Conservation (phyloP, 30 jellyfish, hydroid and myxozoan genomes). For the Phacellophora camtschatica region DNA sequence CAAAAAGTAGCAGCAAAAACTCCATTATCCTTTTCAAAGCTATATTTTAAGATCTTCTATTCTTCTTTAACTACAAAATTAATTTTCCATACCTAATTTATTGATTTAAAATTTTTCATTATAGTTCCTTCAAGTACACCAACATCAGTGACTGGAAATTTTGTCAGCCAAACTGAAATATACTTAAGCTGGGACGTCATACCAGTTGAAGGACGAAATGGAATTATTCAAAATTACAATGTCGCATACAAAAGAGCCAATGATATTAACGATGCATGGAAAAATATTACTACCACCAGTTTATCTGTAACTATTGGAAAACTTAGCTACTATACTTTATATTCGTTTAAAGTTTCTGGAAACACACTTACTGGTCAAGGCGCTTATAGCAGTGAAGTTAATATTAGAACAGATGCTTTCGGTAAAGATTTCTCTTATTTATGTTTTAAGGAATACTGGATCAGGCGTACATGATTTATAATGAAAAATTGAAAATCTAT, state of each 20-base stretch:
- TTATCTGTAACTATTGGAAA: not conserved
- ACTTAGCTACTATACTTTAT: conserved; percentile 23
- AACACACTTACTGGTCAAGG: conserved; percentile 25
- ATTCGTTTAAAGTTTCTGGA: conserved; percentile 40
- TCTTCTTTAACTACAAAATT: too few species aligned
- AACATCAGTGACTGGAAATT: conserved; percentile 1
- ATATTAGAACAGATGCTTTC: conserved; percentile 49
- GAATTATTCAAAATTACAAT: conserved; percentile 4
- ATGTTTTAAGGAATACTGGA: too few species aligned
- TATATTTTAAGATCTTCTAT: too few species aligned
- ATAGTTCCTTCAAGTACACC: conserved; percentile 39
- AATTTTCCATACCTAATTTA: too few species aligned
- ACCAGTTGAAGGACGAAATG: conserved; percentile 25
- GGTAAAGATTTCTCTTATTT: conserved; percentile 10
- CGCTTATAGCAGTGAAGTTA: not conserved
- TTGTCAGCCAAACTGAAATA: conserved; percentile 30
- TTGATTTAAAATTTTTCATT: too few species aligned
- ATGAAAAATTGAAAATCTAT: too few species aligned
- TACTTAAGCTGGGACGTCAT: conserved; percentile 25
- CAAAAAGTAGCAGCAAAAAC: too few species aligned
- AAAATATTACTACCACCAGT: not conserved
- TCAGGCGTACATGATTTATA: too few species aligned
- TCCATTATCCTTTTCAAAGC: too few species aligned
- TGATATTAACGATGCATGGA: not conserved
- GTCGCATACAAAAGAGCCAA: not conserved